Conservation (phyloP, 2,797 vertebrate genomes). For the Schizothorax lantsangensis region DNA sequence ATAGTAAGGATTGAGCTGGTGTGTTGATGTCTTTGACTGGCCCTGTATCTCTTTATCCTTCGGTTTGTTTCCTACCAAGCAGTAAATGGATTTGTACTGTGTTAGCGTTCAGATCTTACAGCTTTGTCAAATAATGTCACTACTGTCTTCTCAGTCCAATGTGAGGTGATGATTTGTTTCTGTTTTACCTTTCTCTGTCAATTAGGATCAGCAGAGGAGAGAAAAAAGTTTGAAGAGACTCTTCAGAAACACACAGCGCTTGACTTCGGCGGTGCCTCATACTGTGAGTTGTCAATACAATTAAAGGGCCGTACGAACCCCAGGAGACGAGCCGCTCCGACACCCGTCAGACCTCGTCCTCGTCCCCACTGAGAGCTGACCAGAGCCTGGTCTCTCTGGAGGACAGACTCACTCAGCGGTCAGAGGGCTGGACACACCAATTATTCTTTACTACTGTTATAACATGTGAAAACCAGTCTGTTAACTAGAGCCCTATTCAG, state of each 20-base stretch:
- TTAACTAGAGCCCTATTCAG: background rate
- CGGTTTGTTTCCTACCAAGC: background rate
- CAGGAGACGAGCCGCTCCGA: constrained; percentile 23
- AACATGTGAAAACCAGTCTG: background rate
- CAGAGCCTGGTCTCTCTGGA: background rate
- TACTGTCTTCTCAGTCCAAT: background rate
- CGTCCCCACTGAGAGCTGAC: constrained; percentile 6
- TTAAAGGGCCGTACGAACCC: constrained; percentile 26
- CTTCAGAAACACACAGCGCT: constrained; percentile 63
- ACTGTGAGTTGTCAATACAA: constrained; percentile 72
- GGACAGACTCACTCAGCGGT: background rate
- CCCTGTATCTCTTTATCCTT: background rate
- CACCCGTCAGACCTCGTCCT: background rate
- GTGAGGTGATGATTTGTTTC: background rate
- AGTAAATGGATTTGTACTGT: background rate
- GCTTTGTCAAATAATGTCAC: background rate
- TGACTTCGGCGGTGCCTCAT: constrained; percentile 67
- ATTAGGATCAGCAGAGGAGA: constrained; percentile 48
- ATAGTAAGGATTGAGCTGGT: background rate
- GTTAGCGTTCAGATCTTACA: too few relatives aligned
- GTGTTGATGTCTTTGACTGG: background rate
- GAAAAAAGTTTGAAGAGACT: constrained; percentile 16
- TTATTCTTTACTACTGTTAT: background rate
- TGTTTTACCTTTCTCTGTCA: constrained; percentile 57
- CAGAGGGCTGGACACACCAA: constrained; percentile 37